A percentile compares a stretch with the other conserved stretches of the same genome.
phyloP scores from a whole-genome alignment of 2,888 invertebrate genomes.

The Xylota segnis region DNA sequence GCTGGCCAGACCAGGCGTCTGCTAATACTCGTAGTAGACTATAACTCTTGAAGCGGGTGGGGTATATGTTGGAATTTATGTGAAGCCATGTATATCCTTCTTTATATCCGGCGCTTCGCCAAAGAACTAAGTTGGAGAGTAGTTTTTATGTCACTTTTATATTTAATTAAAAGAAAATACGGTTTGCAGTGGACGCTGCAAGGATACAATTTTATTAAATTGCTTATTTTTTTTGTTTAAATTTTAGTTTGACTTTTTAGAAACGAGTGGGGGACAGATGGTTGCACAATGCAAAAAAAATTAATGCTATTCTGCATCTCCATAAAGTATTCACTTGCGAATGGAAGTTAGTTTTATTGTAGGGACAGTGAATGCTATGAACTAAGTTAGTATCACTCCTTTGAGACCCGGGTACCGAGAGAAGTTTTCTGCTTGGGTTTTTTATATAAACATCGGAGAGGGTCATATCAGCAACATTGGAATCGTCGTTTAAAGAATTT shows the following conservation, averaged over 20 bases:
- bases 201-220: not conserved
- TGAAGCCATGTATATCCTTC: not conserved
- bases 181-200: not conserved
- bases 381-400: too few relatives aligned
- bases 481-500: too few relatives aligned
- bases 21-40: not conserved
- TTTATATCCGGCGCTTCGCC: not conserved
- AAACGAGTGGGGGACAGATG: not conserved
- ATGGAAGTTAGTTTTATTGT: too few relatives aligned
- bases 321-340: too few relatives aligned
- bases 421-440: too few relatives aligned
- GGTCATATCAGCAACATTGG: too few relatives aligned
- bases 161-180: slow-evolving; percentile 5
- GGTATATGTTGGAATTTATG: not conserved
- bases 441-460: too few relatives aligned
- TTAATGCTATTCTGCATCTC: too few relatives aligned
- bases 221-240: not conserved
- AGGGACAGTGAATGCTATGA: too few relatives aligned
- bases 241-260: not conserved
- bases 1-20: not conserved
- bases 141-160: not conserved
- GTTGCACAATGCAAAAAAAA: not conserved
- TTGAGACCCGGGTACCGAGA: too few relatives aligned
- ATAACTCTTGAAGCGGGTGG: not conserved
- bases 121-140: not conserved